phyloP scores from a whole-genome alignment of 2,797 vertebrate genomes.

The Galago senegalensis region DNA sequence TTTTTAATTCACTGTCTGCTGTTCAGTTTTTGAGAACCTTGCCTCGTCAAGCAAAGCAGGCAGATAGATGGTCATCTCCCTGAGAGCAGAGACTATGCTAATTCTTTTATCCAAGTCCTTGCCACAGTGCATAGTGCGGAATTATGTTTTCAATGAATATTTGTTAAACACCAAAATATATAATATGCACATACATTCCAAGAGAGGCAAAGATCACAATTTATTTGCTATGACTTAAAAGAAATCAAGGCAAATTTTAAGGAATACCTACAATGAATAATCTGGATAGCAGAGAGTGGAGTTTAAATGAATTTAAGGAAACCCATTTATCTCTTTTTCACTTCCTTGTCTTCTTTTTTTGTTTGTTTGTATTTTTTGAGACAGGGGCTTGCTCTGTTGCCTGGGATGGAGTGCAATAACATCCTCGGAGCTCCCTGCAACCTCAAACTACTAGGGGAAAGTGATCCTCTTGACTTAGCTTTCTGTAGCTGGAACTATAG shows the following conservation, averaged over 20 bases:
- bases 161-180: slow-evolving; percentile 47
- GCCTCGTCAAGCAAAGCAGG: neutral
- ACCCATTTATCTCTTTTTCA: neutral
- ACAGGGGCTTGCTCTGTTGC: neutral
- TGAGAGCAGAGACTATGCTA: neutral
- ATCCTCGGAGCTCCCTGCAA: neutral
- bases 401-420: neutral
- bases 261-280: neutral
- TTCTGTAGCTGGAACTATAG: too few relatives aligned
- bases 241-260: slow-evolving; percentile 51
- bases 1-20: neutral
- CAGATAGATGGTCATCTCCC: neutral
- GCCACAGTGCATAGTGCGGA: neutral
- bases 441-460: neutral
- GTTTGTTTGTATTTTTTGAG: neutral
- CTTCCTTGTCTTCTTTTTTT: neutral
- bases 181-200: neutral
- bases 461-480: neutral
- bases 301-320: slow-evolving; percentile 25
- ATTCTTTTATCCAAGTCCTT: neutral
- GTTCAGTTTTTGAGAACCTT: slow-evolving; percentile 23
- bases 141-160: slow-evolving; percentile 26
- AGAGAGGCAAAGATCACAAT: neutral
- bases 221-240: neutral
- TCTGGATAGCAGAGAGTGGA: slow-evolving; percentile 8